Evolutionary conservation across 2,113 vertebrate genomes (phyloP), one percentile per base, ranked within the genome.

Genomic region (Hippocampus comes): DNA sequence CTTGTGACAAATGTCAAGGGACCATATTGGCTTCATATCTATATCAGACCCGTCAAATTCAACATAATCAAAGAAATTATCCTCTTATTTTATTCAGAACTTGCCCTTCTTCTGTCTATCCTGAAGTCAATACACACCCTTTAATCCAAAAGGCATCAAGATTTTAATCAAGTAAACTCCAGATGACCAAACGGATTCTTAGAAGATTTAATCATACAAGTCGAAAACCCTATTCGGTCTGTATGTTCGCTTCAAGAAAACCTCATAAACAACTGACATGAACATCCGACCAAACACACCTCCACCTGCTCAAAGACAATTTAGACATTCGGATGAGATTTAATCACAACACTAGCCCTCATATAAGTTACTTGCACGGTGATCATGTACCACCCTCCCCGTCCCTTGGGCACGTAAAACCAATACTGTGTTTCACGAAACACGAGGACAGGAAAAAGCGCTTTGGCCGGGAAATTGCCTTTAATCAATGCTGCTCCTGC

Each of bases 401-500:
- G 41, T 65, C 23, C 3, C 43, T 23, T 14, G 27, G 11, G 1
- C 64, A 66, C n/a, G 2, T 43, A 65, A 43, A 46, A 65, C 41
- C 3, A 65, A 23, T 61, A 2, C 15, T 42, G 61, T 41, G 34
- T 63, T n/a, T 63, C 60, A 27, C 27, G 23, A 23, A 27, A 25
- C 56, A 27, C 12, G 12, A 25, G 56, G 25, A 59, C 56, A 27
- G 56, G 18, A 42, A 64, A 41, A 65, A 64, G 38, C 12, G 23
- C 21, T 65, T 65, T 6, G 41, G 11, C 14, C 12, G 9, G 63
- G 21, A 42, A 65, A 80, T 67, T 72, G 72, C 72, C 46, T 51
- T 34, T 30, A 76, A 71, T 79, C 59, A 57, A 71, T 68, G 63
- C 74, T 71, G 14, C 61, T 46, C 42, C 25, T 59, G 46, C 59